These are phyloP conservation scores for Danio tinwini DNA, from an alignment of 2,797 vertebrate genomes.

Conservation along the genomic window DNA sequence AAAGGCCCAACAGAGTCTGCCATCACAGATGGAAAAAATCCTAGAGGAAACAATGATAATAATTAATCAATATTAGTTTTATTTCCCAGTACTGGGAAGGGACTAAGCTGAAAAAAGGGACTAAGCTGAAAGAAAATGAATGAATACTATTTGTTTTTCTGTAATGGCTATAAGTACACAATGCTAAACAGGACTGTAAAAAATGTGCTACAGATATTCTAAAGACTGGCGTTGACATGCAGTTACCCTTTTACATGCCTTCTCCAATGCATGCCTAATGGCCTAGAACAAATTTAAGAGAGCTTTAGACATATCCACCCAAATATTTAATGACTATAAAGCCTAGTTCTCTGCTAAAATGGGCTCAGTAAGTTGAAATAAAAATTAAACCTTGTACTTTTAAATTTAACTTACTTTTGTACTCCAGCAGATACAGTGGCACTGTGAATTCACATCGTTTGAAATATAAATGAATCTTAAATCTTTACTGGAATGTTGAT, in stretches of 20 bases:
- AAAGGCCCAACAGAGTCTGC: too few relatives aligned
- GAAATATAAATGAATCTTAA: not conserved
- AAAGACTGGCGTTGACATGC: too few relatives aligned
- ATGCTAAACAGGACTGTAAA: too few relatives aligned
- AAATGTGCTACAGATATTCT: too few relatives aligned
- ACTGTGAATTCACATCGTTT: not conserved
- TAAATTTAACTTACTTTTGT: not conserved
- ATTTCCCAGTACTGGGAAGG: too few relatives aligned
- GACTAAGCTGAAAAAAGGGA: too few relatives aligned
- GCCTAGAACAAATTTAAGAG: conserved; percentile 26
- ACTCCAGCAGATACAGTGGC: not conserved
- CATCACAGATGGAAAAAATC: too few relatives aligned
- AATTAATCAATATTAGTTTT: too few relatives aligned
- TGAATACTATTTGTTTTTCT: too few relatives aligned
- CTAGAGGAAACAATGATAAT: too few relatives aligned
- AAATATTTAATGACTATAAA: conserved; percentile 18
- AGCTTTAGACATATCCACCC: not conserved
- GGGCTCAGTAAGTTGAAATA: not conserved
- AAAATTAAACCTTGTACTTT: not conserved
- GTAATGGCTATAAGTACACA: too few relatives aligned
- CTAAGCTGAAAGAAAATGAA: too few relatives aligned
- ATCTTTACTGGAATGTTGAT: not conserved
- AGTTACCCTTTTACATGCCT: not conserved
- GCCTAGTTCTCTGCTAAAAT: not conserved
- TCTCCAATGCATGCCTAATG: conserved; percentile 20